Conservation (phyloP, 2,113 vertebrate species). For the Sphyrna mokarran region DNA sequence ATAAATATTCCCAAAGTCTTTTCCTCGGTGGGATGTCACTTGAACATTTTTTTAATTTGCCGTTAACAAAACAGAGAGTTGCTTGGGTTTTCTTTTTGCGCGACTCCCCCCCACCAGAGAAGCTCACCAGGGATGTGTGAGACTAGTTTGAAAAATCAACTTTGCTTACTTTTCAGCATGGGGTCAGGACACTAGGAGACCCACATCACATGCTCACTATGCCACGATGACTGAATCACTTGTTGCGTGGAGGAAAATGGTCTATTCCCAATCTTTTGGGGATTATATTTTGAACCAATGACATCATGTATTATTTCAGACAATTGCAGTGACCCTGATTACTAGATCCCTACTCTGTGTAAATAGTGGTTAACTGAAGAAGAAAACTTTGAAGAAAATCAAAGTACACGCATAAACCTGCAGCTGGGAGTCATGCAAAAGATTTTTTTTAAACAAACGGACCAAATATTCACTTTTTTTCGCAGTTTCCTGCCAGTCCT, state of each 20-base stretch:
- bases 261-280: neutral
- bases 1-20: neutral
- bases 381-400: neutral
- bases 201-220: neutral
- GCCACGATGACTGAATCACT: neutral
- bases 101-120: neutral
- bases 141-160: neutral
- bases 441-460: neutral
- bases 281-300: neutral
- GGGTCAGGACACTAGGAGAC: too few relatives aligned
- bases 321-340: neutral
- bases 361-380: neutral
- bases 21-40: neutral
- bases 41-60: neutral
- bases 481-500: neutral
- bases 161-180: neutral
- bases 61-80: neutral
- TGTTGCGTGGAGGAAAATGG: neutral
- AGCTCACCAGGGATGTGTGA: neutral
- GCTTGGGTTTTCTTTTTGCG: neutral
- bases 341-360: neutral
- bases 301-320: constrained; percentile 19
- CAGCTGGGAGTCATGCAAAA: constrained; percentile 3
- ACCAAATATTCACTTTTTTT: constrained; percentile 6
- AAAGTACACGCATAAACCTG: neutral